These are phyloP conservation scores for Heliconius congener DNA, from an alignment of 1,140 invertebrate species.

Conservation along the genomic window DNA sequence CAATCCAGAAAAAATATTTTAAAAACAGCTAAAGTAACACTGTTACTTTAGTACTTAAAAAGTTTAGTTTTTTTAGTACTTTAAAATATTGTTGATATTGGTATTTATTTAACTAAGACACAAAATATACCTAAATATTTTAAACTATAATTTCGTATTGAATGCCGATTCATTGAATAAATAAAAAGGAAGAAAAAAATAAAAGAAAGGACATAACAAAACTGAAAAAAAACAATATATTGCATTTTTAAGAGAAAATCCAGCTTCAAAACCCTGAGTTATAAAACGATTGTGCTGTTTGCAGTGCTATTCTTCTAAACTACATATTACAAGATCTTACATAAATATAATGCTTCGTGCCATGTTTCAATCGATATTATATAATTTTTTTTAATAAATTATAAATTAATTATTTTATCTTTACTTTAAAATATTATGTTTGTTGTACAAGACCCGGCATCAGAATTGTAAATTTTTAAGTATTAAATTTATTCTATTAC, in stretches of 20 bases:
- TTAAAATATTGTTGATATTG: too few relatives aligned
- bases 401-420: neutral
- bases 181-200: too few relatives aligned
- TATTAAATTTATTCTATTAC: neutral
- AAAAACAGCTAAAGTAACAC: too few relatives aligned
- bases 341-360: neutral
- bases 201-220: too few relatives aligned
- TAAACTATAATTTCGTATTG: too few relatives aligned
- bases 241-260: neutral
- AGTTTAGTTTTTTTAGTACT: too few relatives aligned
- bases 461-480: neutral
- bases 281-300: conserved; percentile 39
- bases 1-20: too few relatives aligned
- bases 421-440: neutral
- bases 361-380: neutral
- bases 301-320: conserved; percentile 43
- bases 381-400: neutral
- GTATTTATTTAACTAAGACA: too few relatives aligned
- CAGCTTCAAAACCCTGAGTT: neutral
- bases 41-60: too few relatives aligned
- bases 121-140: too few relatives aligned
- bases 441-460: neutral
- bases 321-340: neutral
- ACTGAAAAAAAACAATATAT: neutral
- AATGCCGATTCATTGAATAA: too few relatives aligned